These are phyloP conservation scores for Gobio occitaniae DNA, from an alignment of 2,797 vertebrate genomes.

Conservation along the genomic window DNA sequence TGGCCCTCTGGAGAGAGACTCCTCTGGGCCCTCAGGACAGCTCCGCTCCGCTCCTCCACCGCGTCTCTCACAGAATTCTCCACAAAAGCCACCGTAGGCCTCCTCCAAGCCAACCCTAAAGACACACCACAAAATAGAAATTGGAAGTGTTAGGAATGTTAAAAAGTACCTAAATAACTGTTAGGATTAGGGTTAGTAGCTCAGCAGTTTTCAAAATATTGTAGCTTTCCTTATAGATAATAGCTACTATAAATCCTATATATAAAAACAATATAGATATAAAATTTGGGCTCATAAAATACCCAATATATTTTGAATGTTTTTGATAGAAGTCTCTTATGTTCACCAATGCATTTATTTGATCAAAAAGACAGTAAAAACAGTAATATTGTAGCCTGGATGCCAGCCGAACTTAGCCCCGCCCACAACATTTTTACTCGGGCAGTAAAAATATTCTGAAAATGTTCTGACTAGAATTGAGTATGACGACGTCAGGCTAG, in stretches of 20 bases:
- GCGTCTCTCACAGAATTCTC: conserved; percentile 71
- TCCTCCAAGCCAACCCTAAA: conserved; percentile 78
- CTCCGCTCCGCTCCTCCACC: conserved; percentile 60
- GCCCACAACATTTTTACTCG: no score
- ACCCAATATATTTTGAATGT: neutral
- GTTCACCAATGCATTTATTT: neutral
- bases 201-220: neutral
- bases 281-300: neutral
- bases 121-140: conserved; percentile 1
- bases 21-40: conserved; percentile 78
- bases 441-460: no score
- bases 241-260: neutral
- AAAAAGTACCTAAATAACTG: neutral
- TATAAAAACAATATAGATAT: no score
- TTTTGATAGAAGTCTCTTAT: neutral
- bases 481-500: no score
- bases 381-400: neutral
- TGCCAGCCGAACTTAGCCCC: no score
- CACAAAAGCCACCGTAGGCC: conserved; percentile 79
- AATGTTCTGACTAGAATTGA: no score
- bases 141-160: neutral
- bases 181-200: neutral
- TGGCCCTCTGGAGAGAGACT: conserved; percentile 84
- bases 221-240: neutral
- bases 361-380: neutral